Conservation (phyloP, 1,140 invertebrate genomes). For the Watersipora subatra region DNA sequence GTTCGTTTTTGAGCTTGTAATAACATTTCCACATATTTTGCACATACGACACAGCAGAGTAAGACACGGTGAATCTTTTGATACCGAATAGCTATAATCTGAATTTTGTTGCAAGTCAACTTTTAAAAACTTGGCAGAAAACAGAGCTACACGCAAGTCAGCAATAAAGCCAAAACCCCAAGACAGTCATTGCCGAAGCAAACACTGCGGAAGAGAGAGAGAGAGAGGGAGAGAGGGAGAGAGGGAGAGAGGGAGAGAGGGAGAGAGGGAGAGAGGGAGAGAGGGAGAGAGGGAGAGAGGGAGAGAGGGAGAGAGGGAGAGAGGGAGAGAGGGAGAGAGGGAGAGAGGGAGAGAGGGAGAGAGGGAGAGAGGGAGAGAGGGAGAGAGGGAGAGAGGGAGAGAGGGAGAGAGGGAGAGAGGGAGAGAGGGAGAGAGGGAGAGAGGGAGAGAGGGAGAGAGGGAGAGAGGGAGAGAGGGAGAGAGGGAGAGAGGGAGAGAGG, state of each 20-base stretch:
- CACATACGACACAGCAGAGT: no score
- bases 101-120: no score
- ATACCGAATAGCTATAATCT: no score
- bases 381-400: neutral
- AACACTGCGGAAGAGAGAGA: slow-evolving; percentile 6
- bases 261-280: slow-evolving; percentile 1
- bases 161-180: no score
- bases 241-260: slow-evolving; percentile 3
- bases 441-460: slow-evolving; percentile 1
- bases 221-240: slow-evolving; percentile 2
- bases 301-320: neutral
- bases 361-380: slow-evolving; percentile 1
- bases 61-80: no score
- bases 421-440: neutral
- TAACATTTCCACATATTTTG: no score
- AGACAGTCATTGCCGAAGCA: no score
- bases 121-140: no score
- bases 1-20: no score
- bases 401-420: neutral
- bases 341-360: slow-evolving; percentile 2
- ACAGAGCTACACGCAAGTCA: no score
- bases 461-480: slow-evolving; percentile 1
- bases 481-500: slow-evolving; percentile 1
- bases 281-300: neutral
- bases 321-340: slow-evolving; percentile 3